Evolutionary conservation across 2,113 vertebrate genomes (phyloP).

Genomic region (Poecile atricapillus): DNA sequence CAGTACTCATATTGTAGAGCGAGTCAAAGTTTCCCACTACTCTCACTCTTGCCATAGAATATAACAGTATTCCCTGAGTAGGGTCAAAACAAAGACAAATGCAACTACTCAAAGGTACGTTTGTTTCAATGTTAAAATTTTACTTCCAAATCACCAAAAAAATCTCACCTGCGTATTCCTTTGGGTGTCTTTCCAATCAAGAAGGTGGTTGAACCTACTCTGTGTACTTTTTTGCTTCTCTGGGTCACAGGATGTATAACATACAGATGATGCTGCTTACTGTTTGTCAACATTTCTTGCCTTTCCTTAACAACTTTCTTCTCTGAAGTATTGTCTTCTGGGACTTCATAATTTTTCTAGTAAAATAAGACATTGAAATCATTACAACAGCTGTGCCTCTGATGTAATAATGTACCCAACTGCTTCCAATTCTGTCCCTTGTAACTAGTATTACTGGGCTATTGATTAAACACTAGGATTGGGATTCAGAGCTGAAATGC

Average conservation of each 20-base stretch:
- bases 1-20: background rate
- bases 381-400: background rate
- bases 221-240: constrained; percentile 68
- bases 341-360: constrained; percentile 33
- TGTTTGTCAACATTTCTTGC: background rate
- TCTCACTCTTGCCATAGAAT: background rate
- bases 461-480: background rate
- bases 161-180: constrained; percentile 79
- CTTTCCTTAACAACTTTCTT: background rate
- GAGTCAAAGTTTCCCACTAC: background rate
- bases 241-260: constrained; percentile 77
- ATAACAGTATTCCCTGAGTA: background rate
- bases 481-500: background rate
- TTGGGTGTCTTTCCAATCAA: constrained; percentile 85
- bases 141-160: background rate
- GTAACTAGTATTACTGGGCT: background rate
- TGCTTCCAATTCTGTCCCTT: background rate
- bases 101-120: background rate
- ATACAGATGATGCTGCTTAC: background rate
- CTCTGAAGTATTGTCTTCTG: background rate
- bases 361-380: background rate
- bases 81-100: background rate
- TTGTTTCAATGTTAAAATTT: background rate
- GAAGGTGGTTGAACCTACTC: constrained; percentile 69
- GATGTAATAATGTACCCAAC: background rate